Evolutionary conservation across 2,888 invertebrate genomes (phyloP).

Genomic region (Odontocolon sp.): DNA sequence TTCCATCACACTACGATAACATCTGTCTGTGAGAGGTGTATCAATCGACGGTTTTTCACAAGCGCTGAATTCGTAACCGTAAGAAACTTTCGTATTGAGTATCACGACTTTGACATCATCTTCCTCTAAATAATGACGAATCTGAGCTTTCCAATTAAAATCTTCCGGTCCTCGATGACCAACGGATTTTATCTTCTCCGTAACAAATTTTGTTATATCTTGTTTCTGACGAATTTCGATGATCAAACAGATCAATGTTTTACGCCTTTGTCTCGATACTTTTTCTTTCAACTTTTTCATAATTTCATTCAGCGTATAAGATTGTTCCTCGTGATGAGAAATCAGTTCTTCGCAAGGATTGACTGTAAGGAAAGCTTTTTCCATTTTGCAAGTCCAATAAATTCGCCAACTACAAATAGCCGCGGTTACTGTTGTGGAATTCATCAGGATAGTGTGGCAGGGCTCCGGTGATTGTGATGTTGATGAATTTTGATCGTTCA

Average conservation of each 20-base stretch:
- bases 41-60: conserved; percentile 81
- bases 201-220: conserved; percentile 82
- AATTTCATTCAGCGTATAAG: conserved; percentile 76
- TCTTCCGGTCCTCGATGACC: conserved; percentile 80
- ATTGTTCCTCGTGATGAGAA: conserved; percentile 76
- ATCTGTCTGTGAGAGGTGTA: conserved; percentile 82
- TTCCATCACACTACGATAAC: conserved; percentile 84
- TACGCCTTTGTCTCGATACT: conserved; percentile 82
- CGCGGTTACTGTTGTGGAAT: conserved; percentile 82
- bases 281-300: conserved; percentile 84
- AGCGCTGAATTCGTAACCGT: conserved; percentile 85
- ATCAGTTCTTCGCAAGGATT: conserved; percentile 77
- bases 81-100: conserved; percentile 82
- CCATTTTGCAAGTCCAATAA: conserved; percentile 86
- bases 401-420: conserved; percentile 84
- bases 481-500: no score
- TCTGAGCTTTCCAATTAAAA: conserved; percentile 84
- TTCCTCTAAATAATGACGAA: conserved; percentile 83
- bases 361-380: conserved; percentile 79
- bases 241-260: conserved; percentile 82
- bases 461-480: no score
- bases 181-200: conserved; percentile 67
- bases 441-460: background rate
- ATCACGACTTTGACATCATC: conserved; percentile 80
- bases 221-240: conserved; percentile 82